These are phyloP conservation scores for Unio delphinus DNA, from an alignment of 2,888 invertebrate species.

Conservation along the genomic window DNA sequence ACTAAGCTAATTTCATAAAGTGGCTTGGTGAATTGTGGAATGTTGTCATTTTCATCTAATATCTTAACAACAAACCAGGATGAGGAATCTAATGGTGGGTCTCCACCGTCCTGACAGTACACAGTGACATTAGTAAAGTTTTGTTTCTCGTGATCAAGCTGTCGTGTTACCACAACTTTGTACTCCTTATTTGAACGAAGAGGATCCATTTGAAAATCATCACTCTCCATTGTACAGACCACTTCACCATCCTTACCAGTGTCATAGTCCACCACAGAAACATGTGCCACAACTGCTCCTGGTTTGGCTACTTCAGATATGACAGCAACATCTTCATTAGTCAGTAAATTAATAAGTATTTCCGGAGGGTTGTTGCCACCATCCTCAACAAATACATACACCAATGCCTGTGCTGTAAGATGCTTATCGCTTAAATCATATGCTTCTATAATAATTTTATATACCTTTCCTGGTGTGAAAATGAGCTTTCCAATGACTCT, in stretches of 20 bases:
- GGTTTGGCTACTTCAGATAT: constrained; percentile 54
- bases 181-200: constrained; percentile 47
- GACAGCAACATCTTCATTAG: constrained; percentile 28
- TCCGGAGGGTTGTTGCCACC: constrained; percentile 96
- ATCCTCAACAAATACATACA: constrained; percentile 77
- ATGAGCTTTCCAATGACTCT: constrained; percentile 42
- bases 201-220: constrained; percentile 49
- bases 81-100: constrained; percentile 19
- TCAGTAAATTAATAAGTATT: constrained; percentile 51
- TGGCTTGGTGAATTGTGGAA: constrained; percentile 20
- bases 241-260: constrained; percentile 71
- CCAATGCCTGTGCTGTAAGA: constrained; percentile 51
- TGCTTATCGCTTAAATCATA: constrained; percentile 48
- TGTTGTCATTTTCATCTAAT: constrained; percentile 30
- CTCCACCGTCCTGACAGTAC: constrained; percentile 31
- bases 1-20: constrained; percentile 17
- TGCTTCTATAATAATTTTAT: constrained; percentile 51
- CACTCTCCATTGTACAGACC: constrained; percentile 38
- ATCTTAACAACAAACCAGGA: constrained; percentile 19
- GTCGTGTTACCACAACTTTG: constrained; percentile 72
- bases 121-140: constrained; percentile 23
- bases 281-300: constrained; percentile 56
- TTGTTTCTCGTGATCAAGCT: constrained; percentile 53
- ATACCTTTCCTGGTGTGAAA: constrained; percentile 43
- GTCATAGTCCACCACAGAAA: constrained; percentile 55